Evolutionary conservation across 2,888 invertebrate species (phyloP), one percentile per base, ranked within the genome.

Genomic region (Amblyjoppa proteus): DNA sequence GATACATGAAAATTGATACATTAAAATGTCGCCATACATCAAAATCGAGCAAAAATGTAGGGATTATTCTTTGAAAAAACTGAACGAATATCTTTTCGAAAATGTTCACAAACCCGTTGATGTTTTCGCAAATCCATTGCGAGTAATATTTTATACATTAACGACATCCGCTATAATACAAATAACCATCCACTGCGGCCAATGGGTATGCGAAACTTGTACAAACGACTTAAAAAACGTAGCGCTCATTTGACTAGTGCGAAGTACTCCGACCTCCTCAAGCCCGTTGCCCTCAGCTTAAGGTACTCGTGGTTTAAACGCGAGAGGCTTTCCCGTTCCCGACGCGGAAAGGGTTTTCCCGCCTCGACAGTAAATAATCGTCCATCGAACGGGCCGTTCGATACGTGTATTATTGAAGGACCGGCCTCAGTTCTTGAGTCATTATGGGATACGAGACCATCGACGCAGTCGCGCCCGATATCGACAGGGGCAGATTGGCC

Each of bases 381-480:
- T 70, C 69, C 77, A 51, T 49, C 56, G 68, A 80, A 83, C 58
- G 68, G 45, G 66, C 66, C 41, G 53, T 77, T 58, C 76, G 71
- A 68, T 73, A 83, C 73, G 61, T 81, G 68, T 85, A 87, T 88
- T 87, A 89, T 87, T 92, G 92, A 64, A 92, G 86, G 51, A 93
- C 93, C 25, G 93, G 93, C 92, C 93, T 92, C 69, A 93, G 91
- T 76, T 93, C 93, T 87, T 96, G 96, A 20, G 96, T 96, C 95
- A 96, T 96, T 69, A 96, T 96, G 1, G 96, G 96, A 91, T 96
- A 96, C 0, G 96, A 96, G 70, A 96, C 96, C 90, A 96, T 95
- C 2, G 96, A 95, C 79, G 95, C 95, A 0, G 95, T 95, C 5
- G 96, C 95, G 88, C 96, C 96, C 3, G 96, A 95, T 94, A 96